Conservation (phyloP, 2,797 vertebrate species). For the Lutjanus argentimaculatus region DNA sequence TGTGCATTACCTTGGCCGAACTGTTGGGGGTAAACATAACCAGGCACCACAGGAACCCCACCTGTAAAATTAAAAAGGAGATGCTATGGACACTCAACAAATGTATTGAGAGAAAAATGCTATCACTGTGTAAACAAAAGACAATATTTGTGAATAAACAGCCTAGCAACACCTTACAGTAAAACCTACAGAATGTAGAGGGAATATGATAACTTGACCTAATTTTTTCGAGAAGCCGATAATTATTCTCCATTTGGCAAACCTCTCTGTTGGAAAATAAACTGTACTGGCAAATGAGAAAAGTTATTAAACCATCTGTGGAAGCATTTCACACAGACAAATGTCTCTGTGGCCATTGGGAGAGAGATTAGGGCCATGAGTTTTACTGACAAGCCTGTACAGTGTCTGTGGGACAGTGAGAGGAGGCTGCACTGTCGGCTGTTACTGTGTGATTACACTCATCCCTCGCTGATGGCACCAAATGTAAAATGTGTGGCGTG, state of each 20-base stretch:
- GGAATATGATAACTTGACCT: slow-evolving; percentile 20
- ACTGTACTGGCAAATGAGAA: slow-evolving; percentile 5
- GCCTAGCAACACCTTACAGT: not conserved
- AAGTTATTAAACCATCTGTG: slow-evolving; percentile 53
- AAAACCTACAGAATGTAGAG: not conserved
- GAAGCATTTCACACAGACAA: slow-evolving; percentile 39
- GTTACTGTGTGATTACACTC: slow-evolving; percentile 54
- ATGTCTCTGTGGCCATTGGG: slow-evolving; percentile 15
- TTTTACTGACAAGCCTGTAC: slow-evolving; percentile 16
- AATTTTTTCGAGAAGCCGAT: slow-evolving; percentile 21
- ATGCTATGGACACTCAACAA: slow-evolving; percentile 15
- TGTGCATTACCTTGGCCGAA: slow-evolving; percentile 78
- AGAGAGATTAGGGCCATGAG: slow-evolving; percentile 48
- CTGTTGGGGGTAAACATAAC: slow-evolving; percentile 82
- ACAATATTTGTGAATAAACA: slow-evolving; percentile 10
- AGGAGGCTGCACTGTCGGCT: slow-evolving; percentile 38
- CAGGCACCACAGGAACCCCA: slow-evolving; percentile 64
- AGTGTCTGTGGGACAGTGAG: slow-evolving; percentile 25
- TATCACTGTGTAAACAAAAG: not conserved
- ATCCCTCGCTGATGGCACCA: slow-evolving; percentile 38
- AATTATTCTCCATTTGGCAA: slow-evolving; percentile 31
- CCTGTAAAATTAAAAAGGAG: slow-evolving; percentile 42
- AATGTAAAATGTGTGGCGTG: not conserved
- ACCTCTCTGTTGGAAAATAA: not conserved
- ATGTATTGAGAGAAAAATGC: not conserved